phyloP scores from a whole-genome alignment of 2,113 vertebrate genomes.

The Haplochromis burtoni region DNA sequence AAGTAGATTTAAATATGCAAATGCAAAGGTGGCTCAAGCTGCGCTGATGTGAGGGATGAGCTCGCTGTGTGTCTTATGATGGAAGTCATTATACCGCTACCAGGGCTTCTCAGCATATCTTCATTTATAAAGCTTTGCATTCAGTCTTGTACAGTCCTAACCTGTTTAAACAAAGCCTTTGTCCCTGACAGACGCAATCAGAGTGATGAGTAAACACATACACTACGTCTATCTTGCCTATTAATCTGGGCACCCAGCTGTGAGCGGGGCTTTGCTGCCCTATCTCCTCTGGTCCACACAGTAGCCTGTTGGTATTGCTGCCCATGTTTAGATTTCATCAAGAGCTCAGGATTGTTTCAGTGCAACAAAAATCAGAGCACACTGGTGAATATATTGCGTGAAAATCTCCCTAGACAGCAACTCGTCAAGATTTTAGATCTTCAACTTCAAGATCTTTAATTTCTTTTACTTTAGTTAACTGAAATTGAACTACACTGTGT shows the following conservation, averaged over 20 bases:
- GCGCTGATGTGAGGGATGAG: background rate
- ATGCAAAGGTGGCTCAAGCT: conserved; percentile 13
- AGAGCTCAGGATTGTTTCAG: conserved; percentile 26
- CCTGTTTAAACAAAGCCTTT: conserved; percentile 50
- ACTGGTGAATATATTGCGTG: conserved; percentile 20
- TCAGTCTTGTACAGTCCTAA: conserved; percentile 36
- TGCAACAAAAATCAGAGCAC: conserved; percentile 41
- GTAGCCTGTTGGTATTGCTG: conserved; percentile 27
- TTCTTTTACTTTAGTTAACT: background rate
- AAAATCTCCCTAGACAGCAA: conserved; percentile 1
- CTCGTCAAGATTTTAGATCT: background rate
- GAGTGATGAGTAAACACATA: conserved; percentile 66
- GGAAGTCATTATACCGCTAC: conserved; percentile 40
- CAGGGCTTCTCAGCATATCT: conserved; percentile 40
- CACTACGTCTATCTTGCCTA: conserved; percentile 68
- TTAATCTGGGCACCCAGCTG: conserved; percentile 74
- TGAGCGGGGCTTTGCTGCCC: conserved; percentile 50
- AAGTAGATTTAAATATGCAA: conserved; percentile 43
- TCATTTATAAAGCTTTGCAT: conserved; percentile 53
- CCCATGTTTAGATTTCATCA: conserved; percentile 67
- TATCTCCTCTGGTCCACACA: conserved; percentile 60
- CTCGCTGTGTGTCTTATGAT: background rate
- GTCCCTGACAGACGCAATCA: conserved; percentile 51
- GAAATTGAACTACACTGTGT: background rate
- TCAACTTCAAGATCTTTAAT: background rate